These are phyloP conservation scores for Osmoderma eremita DNA, from an alignment of 2,888 invertebrate genomes.

Conservation along the genomic window DNA sequence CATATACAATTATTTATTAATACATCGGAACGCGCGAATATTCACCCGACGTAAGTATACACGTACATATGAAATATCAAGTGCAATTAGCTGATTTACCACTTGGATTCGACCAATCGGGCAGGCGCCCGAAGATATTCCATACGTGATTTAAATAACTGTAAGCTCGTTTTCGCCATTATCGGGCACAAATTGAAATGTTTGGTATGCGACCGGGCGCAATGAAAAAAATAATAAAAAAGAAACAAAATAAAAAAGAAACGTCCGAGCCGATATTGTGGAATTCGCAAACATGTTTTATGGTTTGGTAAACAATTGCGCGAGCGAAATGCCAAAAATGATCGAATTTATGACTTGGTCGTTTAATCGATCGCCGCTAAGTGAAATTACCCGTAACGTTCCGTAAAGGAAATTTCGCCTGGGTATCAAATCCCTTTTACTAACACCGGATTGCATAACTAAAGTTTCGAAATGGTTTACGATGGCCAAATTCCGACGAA, in stretches of 20 bases:
- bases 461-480: too few species aligned
- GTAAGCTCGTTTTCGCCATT: constrained; percentile 31
- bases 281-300: constrained; percentile 34
- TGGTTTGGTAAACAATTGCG: constrained; percentile 14
- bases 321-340: constrained; percentile 10
- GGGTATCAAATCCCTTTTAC: too few species aligned
- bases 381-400: constrained; percentile 14
- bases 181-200: constrained; percentile 31
- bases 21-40: too few species aligned
- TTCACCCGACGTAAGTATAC: constrained; percentile 14
- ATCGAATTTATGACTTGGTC: constrained; percentile 11
- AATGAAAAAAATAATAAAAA: too few species aligned
- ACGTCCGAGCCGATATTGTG: constrained; percentile 13
- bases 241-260: too few species aligned
- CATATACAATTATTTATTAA: constrained; percentile 6
- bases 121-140: constrained; percentile 9
- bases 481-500: too few species aligned
- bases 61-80: constrained; percentile 31
- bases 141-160: constrained; percentile 32
- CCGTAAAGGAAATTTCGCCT: too few species aligned
- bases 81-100: constrained; percentile 24
- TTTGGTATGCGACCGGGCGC: constrained; percentile 21
- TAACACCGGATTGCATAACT: too few species aligned
- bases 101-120: constrained; percentile 11
- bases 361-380: constrained; percentile 10